These are phyloP conservation scores for Gryllus bimaculatus DNA, from an alignment of 1,140 invertebrate genomes.

Conservation along the genomic window DNA sequence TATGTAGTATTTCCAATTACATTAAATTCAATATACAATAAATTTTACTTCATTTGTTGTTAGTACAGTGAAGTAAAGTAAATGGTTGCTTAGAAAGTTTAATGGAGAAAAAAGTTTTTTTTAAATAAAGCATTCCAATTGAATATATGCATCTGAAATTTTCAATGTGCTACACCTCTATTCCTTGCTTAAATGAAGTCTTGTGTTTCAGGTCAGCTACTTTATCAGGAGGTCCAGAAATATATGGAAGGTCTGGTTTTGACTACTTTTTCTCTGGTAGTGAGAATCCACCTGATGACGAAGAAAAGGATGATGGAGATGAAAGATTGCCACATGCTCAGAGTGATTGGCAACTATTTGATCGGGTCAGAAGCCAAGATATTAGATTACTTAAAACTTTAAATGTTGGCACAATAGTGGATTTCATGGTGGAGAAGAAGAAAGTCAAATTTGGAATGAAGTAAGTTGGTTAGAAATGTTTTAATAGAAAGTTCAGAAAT, in stretches of 20 bases:
- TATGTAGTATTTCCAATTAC: too few relatives aligned
- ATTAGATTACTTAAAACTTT: slow-evolving; percentile 62
- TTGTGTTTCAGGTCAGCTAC: slow-evolving; percentile 47
- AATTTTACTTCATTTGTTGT: too few relatives aligned
- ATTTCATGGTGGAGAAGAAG: slow-evolving; percentile 83
- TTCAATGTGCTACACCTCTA: not conserved
- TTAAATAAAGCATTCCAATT: too few relatives aligned
- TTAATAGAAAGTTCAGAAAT: not conserved
- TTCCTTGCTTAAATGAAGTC: too few relatives aligned
- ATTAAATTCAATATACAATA: too few relatives aligned
- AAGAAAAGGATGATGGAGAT: slow-evolving; percentile 27
- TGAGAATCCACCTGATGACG: slow-evolving; percentile 28
- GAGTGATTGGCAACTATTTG: slow-evolving; percentile 49
- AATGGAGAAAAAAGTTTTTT: too few relatives aligned
- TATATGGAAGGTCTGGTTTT: slow-evolving; percentile 54
- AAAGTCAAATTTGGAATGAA: slow-evolving; percentile 77
- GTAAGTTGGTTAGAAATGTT: slow-evolving; percentile 43
- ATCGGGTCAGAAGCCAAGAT: slow-evolving; percentile 59
- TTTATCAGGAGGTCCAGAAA: slow-evolving; percentile 60
- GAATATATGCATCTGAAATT: not conserved
- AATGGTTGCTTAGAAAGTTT: too few relatives aligned
- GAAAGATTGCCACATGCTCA: slow-evolving; percentile 27
- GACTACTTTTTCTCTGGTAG: slow-evolving; percentile 43
- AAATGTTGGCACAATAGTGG: slow-evolving; percentile 66
- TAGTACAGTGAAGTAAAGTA: too few relatives aligned